Conservation (phyloP, 2,888 invertebrate species). For the Adela reaumurella region DNA sequence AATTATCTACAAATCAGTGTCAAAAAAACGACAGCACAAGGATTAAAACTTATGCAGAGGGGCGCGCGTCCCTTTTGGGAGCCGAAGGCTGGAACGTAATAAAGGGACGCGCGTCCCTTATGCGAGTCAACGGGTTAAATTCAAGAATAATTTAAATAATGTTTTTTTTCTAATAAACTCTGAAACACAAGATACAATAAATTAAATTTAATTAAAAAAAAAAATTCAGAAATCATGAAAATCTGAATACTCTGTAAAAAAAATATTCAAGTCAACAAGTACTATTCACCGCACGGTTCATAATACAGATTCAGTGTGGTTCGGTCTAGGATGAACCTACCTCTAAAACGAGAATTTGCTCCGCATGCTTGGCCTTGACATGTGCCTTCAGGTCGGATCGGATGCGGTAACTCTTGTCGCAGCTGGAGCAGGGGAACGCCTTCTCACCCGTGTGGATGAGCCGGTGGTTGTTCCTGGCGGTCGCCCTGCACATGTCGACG, state of each 20-base stretch:
- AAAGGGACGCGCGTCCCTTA: too few species aligned
- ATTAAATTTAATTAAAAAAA: neutral
- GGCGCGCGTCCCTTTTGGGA: too few species aligned
- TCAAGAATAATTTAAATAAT: too few species aligned
- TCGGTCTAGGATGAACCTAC: too few species aligned
- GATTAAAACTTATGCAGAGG: too few species aligned
- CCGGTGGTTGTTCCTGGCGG: slow-evolving; percentile 33
- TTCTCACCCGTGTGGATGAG: slow-evolving; percentile 28
- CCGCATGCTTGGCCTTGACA: slow-evolving; percentile 27
- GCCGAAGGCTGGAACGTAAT: too few species aligned
- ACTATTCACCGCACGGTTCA: neutral
- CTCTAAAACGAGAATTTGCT: slow-evolving; percentile 29
- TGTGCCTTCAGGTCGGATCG: slow-evolving; percentile 34
- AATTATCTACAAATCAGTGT: too few species aligned
- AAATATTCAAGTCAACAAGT: neutral
- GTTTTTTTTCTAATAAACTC: too few species aligned
- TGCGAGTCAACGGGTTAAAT: too few species aligned
- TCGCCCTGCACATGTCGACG: slow-evolving; percentile 21
- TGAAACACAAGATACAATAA: too few species aligned
- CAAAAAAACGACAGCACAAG: too few species aligned
- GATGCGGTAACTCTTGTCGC: slow-evolving; percentile 32
- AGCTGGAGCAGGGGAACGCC: slow-evolving; percentile 33
- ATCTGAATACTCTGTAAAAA: neutral
- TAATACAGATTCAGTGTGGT: neutral
- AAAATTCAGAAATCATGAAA: neutral